Base-by-base conservation (phyloP, 2,888 invertebrate genomes). In the Micropterix aruncella region DNA sequence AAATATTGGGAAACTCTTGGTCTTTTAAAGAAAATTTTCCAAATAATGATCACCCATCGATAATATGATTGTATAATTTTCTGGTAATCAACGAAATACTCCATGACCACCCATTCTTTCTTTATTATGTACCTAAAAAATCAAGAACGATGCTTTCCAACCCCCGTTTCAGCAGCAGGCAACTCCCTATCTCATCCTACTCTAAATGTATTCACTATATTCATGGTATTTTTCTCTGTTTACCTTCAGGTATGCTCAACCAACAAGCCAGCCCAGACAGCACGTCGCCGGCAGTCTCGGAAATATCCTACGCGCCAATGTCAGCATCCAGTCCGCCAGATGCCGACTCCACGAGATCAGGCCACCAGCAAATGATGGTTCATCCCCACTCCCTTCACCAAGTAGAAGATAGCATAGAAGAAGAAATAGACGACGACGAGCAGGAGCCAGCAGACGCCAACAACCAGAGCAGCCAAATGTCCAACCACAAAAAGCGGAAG, bases 401-500 rank as follows among this genome's bases (percentile, higher is more conserved):
- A 18, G 62, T 62, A 36, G 67, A 68, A 37, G 66, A 68, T 45
- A 62, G 63, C 38, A 74, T 75, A 40, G 69, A 75, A 46, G 80
- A 80, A n/a, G 66, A 73, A 46, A 73, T 74, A 40, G 77, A 79
- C 46, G 78, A 79, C 43, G 66, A 70, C 27, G 70, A 73, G 38
- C 66, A 67, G 48, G 71, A 72, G 48, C 63, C 59, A 45, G 60
- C 55, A 47, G 57, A 57, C 49, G 64, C 55, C 55, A 58, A 57
- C 50, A 62, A 53, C 56, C 54, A 57, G 60, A 63, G 65, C 49
- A 65, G 66, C 47, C 75, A 60, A 55, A 66, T 73, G 37, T 62
- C 73, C 44, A 56, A 59, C 12, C 84, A 83, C 57, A 93, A 94
- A 65, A 92, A 94, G 58, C 79, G 96, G 46, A 99, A 99, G 65